These are phyloP conservation scores for Panulirus ornatus DNA, from an alignment of 1,140 invertebrate species.

Conservation along the genomic window DNA sequence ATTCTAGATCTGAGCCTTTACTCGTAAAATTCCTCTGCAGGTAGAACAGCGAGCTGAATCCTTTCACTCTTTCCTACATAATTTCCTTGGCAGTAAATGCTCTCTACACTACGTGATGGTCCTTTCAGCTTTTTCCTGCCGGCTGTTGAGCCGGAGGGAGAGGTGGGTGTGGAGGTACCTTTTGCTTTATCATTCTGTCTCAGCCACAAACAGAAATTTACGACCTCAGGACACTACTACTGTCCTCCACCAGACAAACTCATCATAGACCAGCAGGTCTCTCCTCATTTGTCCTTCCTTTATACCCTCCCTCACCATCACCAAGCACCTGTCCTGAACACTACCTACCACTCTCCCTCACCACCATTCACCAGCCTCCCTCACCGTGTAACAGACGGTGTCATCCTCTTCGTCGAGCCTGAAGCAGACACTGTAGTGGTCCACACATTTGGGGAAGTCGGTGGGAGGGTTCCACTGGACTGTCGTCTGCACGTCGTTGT, in stretches of 20 bases:
- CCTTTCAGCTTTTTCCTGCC: too few relatives aligned
- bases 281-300: background rate
- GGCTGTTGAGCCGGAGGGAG: too few relatives aligned
- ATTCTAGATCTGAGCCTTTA: too few relatives aligned
- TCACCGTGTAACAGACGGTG: background rate
- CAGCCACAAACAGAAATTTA: background rate
- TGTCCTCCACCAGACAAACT: background rate
- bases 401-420: conserved; percentile 10
- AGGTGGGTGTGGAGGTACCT: too few relatives aligned
- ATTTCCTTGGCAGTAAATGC: too few relatives aligned
- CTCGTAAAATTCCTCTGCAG: too few relatives aligned
- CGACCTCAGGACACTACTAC: background rate
- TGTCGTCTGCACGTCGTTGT: background rate
- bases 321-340: too few relatives aligned
- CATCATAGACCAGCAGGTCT: too few relatives aligned
- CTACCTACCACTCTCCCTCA: background rate
- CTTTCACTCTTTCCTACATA: too few relatives aligned
- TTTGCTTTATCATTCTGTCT: too few relatives aligned
- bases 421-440: conserved; percentile 23
- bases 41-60: too few relatives aligned
- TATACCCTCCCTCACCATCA: background rate
- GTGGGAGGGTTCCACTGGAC: conserved; percentile 15
- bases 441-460: conserved; percentile 12
- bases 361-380: background rate
- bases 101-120: too few relatives aligned